These are phyloP conservation scores for Musca domestica DNA, from an alignment of 1,140 invertebrate species.

Conservation along the genomic window DNA sequence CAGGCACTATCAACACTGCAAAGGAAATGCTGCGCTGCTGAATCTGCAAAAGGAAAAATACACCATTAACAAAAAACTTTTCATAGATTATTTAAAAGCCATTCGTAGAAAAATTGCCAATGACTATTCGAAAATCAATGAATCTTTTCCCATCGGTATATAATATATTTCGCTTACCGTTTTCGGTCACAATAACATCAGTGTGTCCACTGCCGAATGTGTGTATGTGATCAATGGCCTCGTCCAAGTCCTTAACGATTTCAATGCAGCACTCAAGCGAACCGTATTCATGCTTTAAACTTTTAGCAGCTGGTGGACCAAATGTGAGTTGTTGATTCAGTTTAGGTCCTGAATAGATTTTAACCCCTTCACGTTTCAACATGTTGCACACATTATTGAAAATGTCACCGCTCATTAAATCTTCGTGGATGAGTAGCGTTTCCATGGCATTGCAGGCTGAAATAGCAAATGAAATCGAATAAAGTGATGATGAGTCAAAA, in stretches of 20 bases:
- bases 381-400: constrained; percentile 90
- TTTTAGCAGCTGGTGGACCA: constrained; percentile 86
- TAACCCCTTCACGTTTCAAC: constrained; percentile 87
- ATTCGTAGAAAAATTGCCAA: too few relatives aligned
- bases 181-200: constrained; percentile 94
- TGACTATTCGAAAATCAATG: too few relatives aligned
- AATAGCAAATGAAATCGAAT: neutral
- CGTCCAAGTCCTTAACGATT: constrained; percentile 81
- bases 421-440: constrained; percentile 90
- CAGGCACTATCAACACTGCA: constrained; percentile 92
- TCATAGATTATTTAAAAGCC: too few relatives aligned
- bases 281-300: constrained; percentile 89
- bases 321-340: constrained; percentile 71
- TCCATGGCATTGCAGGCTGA: constrained; percentile 97
- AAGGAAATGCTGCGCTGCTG: constrained; percentile 67
- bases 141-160: too few relatives aligned
- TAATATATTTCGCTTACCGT: too few relatives aligned
- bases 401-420: constrained; percentile 71
- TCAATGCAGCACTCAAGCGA: constrained; percentile 92
- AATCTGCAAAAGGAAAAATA: constrained; percentile 48
- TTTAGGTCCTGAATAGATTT: constrained; percentile 84
- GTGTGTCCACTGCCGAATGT: constrained; percentile 95
- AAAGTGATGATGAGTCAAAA: too few relatives aligned
- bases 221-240: constrained; percentile 93
- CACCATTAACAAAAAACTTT: neutral